Percentiles rank a stretch among this genome's conserved stretches.
Evolutionary conservation across 2,888 invertebrate species (phyloP).

Genomic region (Aphidoletes aphidimyza): DNA sequence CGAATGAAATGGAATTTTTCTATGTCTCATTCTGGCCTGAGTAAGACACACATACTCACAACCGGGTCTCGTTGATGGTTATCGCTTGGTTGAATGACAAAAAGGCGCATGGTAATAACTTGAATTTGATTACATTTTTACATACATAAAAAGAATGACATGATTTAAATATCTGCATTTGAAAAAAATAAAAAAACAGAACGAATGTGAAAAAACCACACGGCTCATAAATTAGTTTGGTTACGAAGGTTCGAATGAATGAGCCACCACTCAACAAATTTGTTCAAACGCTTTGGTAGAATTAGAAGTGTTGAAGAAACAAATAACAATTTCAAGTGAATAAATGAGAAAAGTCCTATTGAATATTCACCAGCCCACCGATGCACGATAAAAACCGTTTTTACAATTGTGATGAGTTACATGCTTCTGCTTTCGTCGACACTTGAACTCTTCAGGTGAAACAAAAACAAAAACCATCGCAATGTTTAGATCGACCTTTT

Average conservation of each 20-base stretch:
- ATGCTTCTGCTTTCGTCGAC: not conserved
- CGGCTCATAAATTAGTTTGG: constrained; percentile 41
- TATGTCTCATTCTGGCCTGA: not conserved
- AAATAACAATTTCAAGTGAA: constrained; percentile 6
- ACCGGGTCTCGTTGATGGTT: not conserved
- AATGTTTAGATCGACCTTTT: no score
- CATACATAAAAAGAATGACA: not conserved
- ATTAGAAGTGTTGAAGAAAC: not conserved
- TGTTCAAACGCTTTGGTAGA: not conserved
- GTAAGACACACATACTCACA: no score
- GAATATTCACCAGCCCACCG: not conserved
- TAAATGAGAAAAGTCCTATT: not conserved
- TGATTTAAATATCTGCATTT: constrained; percentile 44
- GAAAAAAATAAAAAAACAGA: not conserved
- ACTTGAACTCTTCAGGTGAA: no score
- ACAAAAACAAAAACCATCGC: no score
- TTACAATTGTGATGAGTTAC: constrained; percentile 35
- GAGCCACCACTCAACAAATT: constrained; percentile 20
- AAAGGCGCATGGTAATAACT: constrained; percentile 36
- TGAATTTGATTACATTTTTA: constrained; percentile 48
- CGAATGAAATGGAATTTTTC: not conserved
- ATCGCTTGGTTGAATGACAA: not conserved
- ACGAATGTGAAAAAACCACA: constrained; percentile 6
- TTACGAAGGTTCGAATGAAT: not conserved
- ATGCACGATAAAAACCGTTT: not conserved